Percentiles rank a stretch among this genome's conserved stretches.
phyloP scores from a whole-genome alignment of 2,888 invertebrate genomes.

The Acanthosepion pharaonis region DNA sequence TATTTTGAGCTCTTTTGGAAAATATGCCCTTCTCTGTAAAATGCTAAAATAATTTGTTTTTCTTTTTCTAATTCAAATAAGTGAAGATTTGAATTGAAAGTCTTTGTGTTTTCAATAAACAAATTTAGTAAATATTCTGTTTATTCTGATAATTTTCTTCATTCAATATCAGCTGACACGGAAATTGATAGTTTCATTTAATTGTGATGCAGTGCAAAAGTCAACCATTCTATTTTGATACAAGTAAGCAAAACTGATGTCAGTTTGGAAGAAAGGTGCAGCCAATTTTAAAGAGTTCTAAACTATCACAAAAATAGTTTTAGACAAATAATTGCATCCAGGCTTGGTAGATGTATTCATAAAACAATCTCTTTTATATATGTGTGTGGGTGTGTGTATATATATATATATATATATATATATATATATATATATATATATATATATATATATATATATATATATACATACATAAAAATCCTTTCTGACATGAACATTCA shows the following conservation, averaged over 20 bases:
- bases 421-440: neutral
- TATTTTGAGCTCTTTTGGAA: too few species aligned
- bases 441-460: neutral
- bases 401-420: neutral
- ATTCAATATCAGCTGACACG: neutral
- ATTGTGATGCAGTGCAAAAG: neutral
- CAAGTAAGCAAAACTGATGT: neutral
- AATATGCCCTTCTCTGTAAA: too few species aligned
- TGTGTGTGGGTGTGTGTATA: neutral
- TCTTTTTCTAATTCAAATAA: too few species aligned
- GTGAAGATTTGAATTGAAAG: too few species aligned
- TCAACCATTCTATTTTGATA: neutral
- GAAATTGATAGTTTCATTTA: neutral
- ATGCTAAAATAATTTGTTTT: too few species aligned
- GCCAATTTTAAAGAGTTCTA: neutral
- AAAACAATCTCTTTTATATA: neutral
- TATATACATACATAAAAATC: neutral
- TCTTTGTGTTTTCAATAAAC: neutral
- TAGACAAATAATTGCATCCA: neutral
- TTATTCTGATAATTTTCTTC: neutral
- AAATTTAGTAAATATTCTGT: neutral
- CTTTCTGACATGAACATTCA: neutral
- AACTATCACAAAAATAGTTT: neutral
- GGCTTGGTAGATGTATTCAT: neutral
- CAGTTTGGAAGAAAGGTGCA: neutral